Conservation (phyloP, 2,113 vertebrate species). For the Lucifuga dentata region DNA sequence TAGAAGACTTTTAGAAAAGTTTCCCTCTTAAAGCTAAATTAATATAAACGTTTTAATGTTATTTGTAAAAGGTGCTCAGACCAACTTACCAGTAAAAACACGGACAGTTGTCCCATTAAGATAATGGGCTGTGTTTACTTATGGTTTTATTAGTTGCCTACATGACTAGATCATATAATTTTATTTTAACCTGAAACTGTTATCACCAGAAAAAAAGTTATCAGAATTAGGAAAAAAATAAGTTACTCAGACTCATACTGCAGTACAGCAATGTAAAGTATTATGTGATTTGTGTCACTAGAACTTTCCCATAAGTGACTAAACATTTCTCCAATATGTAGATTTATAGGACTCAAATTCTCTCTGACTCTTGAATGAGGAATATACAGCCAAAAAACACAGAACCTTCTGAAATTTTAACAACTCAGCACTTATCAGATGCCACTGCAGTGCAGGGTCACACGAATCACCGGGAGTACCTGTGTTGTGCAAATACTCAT, state of each 20-base stretch:
- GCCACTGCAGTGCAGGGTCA: background rate
- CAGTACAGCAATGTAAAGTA: background rate
- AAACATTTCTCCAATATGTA: background rate
- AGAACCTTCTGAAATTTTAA: too few relatives aligned
- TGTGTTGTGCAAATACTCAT: conserved; percentile 33
- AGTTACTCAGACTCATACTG: background rate
- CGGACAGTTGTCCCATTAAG: background rate
- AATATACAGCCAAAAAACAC: background rate
- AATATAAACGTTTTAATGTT: conserved; percentile 1
- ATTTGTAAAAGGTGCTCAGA: conserved; percentile 20
- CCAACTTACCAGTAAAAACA: background rate
- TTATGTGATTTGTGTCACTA: background rate
- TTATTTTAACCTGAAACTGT: too few relatives aligned
- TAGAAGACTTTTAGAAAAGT: background rate
- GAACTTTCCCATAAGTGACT: background rate
- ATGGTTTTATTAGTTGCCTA: conserved; percentile 5
- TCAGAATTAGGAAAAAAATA: too few relatives aligned
- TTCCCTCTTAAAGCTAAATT: background rate
- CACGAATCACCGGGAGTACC: background rate
- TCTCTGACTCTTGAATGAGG: background rate
- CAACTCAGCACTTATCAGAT: background rate
- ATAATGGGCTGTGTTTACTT: background rate
- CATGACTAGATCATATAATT: conserved; percentile 8
- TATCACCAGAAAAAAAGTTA: too few relatives aligned
- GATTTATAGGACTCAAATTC: background rate